Evolutionary conservation across 2,113 vertebrate species (phyloP).

Genomic region (Spermophilus dauricus): DNA sequence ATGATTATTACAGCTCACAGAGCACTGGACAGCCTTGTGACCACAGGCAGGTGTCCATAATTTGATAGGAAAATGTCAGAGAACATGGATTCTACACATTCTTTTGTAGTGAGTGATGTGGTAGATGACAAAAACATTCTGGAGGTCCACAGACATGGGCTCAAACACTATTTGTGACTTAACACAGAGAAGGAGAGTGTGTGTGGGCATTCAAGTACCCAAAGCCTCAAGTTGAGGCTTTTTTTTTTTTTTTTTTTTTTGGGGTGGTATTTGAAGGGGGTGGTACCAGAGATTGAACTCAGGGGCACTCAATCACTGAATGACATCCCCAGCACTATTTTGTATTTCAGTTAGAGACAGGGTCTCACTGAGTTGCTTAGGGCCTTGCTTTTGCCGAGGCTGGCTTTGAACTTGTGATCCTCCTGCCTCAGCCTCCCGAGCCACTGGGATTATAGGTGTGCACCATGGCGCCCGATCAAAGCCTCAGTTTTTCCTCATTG

Average conservation of each 20-base stretch:
- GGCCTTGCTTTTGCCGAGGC: too few species aligned
- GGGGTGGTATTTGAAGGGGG: too few species aligned
- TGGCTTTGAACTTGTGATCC: too few species aligned
- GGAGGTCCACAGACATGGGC: not conserved
- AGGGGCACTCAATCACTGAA: too few species aligned
- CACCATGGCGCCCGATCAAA: too few species aligned
- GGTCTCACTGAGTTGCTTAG: too few species aligned
- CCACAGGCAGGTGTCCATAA: not conserved
- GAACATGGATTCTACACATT: not conserved
- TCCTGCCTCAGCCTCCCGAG: too few species aligned
- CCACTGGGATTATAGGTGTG: too few species aligned
- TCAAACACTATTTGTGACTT: not conserved
- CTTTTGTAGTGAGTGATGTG: not conserved
- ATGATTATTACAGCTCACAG: not conserved
- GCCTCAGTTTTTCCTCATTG: not conserved
- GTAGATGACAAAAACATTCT: not conserved
- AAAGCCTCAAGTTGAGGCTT: not conserved
- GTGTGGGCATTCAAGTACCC: not conserved
- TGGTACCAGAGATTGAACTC: too few species aligned
- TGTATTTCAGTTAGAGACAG: too few species aligned
- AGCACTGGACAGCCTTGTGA: not conserved
- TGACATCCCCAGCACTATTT: too few species aligned
- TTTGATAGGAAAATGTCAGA: not conserved
- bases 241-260: too few species aligned
- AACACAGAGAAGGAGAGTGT: not conserved